Base-by-base conservation (phyloP, 2,888 invertebrate genomes). In the Pseudococcus longispinus region DNA sequence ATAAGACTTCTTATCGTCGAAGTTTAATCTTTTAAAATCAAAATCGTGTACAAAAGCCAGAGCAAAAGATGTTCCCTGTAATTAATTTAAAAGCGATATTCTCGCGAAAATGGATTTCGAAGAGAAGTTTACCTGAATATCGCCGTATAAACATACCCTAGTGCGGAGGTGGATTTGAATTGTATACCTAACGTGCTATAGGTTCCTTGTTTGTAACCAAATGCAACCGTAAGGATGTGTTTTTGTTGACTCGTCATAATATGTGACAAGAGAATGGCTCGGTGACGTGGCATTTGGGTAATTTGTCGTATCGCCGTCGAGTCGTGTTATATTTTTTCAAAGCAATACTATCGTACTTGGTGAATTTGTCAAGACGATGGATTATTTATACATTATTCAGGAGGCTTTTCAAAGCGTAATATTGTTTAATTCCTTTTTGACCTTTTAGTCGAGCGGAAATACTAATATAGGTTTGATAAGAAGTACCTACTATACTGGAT, bases 341-440 rank as follows among this genome's bases (percentile, higher is more conserved):
- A 18, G 5, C 2, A 70, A 80, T 80, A 8, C 77, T 74, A 32
- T 18, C 15, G 18, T 70, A 23, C 3, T 15, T n/a, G 0, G 74
- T 42, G 42, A 42, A 80, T 80, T 80, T 80, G 77, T 80, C 77
- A 80, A 70, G 77, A 80, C 37, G 77, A 42, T 23, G 42, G 77
- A 80, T 80, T 80, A 80, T 80, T 80, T 80, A 42, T 80, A 80
- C 77, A 80, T 80, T 80, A 80, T 42, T 80, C 77, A 80, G 42
- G 9, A 42, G 77, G 37, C 77, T 42, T 42, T 26, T 80, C 29
- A 80, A 42, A 80, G 42, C 77, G 5, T 80, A 23, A 60, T 60
- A 80, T 80, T 80, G 37, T 80, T 80, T 80, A 80, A 80, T 80
- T 42, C 77, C 77, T 80, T 80, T 74, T 80, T 80, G 77, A 80